These are phyloP conservation scores for Neotoxoptera formosana DNA, from an alignment of 1,140 invertebrate genomes.

Conservation along the genomic window DNA sequence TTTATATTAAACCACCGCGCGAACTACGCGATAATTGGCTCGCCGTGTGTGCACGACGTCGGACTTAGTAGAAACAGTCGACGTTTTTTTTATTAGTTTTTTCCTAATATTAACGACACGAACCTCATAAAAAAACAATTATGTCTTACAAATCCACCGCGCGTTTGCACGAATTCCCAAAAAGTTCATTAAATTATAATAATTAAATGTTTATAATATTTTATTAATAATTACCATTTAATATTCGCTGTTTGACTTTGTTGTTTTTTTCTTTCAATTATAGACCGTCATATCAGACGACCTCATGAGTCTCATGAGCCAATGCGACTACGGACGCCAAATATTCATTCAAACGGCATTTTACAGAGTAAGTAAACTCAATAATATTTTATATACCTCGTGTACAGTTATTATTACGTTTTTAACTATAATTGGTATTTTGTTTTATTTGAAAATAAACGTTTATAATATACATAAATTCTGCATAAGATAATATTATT, in stretches of 20 bases:
- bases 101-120: not conserved
- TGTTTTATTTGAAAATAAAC: too few species aligned
- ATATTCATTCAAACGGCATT: conserved; percentile 85
- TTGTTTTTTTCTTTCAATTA: conserved; percentile 61
- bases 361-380: conserved; percentile 77
- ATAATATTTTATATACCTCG: not conserved
- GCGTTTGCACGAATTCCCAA: not conserved
- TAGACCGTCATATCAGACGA: conserved; percentile 78
- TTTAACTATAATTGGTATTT: not conserved
- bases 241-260: not conserved
- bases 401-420: not conserved
- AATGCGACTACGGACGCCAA: conserved; percentile 74
- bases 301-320: conserved; percentile 72
- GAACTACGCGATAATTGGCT: not conserved
- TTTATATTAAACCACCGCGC: not conserved
- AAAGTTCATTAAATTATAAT: not conserved
- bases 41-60: not conserved
- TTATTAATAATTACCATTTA: not conserved
- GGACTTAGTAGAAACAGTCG: not conserved
- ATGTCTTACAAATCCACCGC: not conserved
- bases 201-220: not conserved
- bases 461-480: not conserved
- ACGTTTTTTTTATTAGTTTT: not conserved
- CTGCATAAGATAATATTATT: not conserved
- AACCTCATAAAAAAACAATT: not conserved